Base-by-base conservation (phyloP, 1,140 invertebrate genomes). In the Caenorhabditis tropicalis region DNA sequence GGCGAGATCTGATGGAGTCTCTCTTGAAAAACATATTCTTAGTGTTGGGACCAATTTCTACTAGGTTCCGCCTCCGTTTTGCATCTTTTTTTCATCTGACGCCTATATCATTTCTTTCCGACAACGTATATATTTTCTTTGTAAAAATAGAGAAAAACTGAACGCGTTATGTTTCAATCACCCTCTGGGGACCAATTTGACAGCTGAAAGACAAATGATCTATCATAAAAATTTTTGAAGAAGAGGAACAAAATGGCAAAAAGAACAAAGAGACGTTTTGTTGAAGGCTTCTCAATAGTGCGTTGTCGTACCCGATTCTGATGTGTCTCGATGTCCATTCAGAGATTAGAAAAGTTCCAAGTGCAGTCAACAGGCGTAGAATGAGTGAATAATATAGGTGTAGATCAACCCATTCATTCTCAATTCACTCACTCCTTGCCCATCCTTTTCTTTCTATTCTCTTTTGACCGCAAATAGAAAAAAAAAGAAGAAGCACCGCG, bases 371-470 rank as follows among this genome's bases (percentile, higher is more conserved):
- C 53, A 24, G 19, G 21, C 53, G 53, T 65, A 27, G 29, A 65
- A 74, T 24, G 36, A 24, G 65, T 74, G 65, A 74, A 74, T 74
- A 74, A 74, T 74, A 43, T 43, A 74, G 36, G 65, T 74, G 65
- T 43, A 74, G 65, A 43, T 74, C 65, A 74, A 43, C 65, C 65
- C 65, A 74, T 74, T 74, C 65, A 74, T 74, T 15, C 65, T 43
- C 36, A 24, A 36, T 43, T 43, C 36, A n/a, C 65, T 31, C 36
- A 27, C 7, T 36, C 24, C 12, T 33, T 65, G 2, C 29, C 24
- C 58, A 19, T 65, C 58, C 5, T 36, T 19, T 60, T 58, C 29
- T 58, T 21, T 60, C 31, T 16, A 33, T 65, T 65, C 7, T 65
- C 58, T 36, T 43, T 43, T 39, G 36, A 43, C 36, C 65, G 9